Evolutionary conservation across 2,113 vertebrate genomes (phyloP), one percentile per base, ranked within the genome.

Genomic region (zebrafish (Danio rerio)): DNA sequence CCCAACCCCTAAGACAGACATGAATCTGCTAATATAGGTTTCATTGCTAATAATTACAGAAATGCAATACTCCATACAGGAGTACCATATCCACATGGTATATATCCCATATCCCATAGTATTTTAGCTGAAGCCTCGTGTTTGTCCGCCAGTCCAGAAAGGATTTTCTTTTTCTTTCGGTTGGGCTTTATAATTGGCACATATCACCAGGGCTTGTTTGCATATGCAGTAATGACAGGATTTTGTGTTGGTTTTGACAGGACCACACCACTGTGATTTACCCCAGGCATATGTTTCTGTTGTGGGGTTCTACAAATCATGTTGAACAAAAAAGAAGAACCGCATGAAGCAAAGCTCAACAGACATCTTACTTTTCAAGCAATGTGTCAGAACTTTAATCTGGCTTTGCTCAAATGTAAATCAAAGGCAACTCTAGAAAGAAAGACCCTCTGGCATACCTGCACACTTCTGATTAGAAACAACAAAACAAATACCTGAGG

Each of bases 401-500:
- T 78, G 81, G 8, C n/a, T 58, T 74, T 15, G 65, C 40, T 77
- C 79, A 81, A 42, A 31, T 56, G 83, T 84, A 81, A 81, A 78
- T 63, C 47, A 58, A 81, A 74, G 50, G n/a, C 31, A 62, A 16
- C 69, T 66, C 70, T 16, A 65, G 5, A 53, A 31, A 69, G 16
- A 81, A 31, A 65, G 43, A 7, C 50, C 49, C 20, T 59, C 42
- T 73, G 81, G 47, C 65, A 13, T 65, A 80, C 82, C 78, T 84
- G 78, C 49, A 75, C 16, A 18, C 13, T 13, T 52, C 21, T 13
- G 47, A 59, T 63, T 61, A 5, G 7, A 18, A 53, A 50, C 10
- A 53, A 10, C 43, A 61, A 66, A 74, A 68, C 53, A 49, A 20
- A 20, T 18, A 53, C 70, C 47, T 58, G 59, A 2, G 3, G 31